A percentile compares a stretch with the other conserved stretches of the same genome.
Evolutionary conservation across 2,113 vertebrate species (phyloP).

Genomic region (Perca flavescens): DNA sequence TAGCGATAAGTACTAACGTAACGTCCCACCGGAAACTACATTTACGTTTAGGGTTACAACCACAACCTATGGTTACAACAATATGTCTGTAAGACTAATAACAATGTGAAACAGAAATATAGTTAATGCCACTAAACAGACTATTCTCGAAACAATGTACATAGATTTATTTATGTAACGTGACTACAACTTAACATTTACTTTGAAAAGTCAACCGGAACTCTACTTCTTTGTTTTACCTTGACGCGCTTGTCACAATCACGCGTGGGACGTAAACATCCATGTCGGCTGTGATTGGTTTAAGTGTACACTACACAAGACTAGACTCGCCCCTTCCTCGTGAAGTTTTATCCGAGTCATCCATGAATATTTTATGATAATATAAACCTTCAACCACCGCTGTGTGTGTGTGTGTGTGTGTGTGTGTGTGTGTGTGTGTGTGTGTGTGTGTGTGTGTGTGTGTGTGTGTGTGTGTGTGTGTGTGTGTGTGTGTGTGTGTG

Average conservation of each 20-base stretch:
- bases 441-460: too few relatives aligned
- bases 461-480: too few relatives aligned
- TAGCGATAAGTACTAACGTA: too few relatives aligned
- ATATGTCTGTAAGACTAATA: not conserved
- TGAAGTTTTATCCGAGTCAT: not conserved
- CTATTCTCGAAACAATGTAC: not conserved
- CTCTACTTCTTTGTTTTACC: not conserved
- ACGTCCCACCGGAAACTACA: slow-evolving; percentile 20
- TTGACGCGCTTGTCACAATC: not conserved
- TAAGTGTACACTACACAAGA: not conserved
- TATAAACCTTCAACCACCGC: too few relatives aligned
- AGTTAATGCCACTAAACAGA: too few relatives aligned
- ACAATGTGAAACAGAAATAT: not conserved
- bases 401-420: too few relatives aligned
- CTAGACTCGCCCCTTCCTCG: too few relatives aligned
- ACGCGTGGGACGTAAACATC: not conserved
- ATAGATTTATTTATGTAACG: not conserved
- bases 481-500: too few relatives aligned
- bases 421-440: too few relatives aligned
- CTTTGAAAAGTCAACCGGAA: slow-evolving; percentile 39
- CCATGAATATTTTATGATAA: not conserved
- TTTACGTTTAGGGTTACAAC: not conserved
- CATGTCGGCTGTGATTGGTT: not conserved
- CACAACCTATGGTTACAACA: not conserved
- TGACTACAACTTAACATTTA: not conserved